Base-by-base conservation (phyloP, 2,797 vertebrate genomes). In the Ispidina lecontei region DNA sequence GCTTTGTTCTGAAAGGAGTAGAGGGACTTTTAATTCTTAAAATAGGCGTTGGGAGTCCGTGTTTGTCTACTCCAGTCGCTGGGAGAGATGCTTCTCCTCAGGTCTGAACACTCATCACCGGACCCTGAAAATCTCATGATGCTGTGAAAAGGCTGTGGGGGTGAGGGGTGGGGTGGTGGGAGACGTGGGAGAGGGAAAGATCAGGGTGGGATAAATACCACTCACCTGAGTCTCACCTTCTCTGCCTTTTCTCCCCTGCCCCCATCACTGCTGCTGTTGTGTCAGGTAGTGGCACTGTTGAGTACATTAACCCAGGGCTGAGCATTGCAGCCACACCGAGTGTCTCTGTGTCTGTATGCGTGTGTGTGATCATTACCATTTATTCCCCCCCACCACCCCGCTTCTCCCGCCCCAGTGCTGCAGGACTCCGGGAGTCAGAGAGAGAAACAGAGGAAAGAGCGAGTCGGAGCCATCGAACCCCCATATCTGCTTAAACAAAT, bases 261-360 rank as follows among this genome's bases (percentile, higher is more conserved):
- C 92, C 94, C 92, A 93, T 96, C 97, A 96, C 85, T 97, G 97
- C 97, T 87, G 96, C 94, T 37, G 96, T 97, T 96, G 97, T 97
- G 97, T 97, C 97, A 96, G 97, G 96, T 84, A 97, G 97, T 95
- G 97, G 97, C 97, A 97, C 97, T 97, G 96, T 97, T 97, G 97
- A 98, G 97, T 97, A 93, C 96, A 93, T 90, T 94, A 97, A 96
- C 84, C 88, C 59, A 75, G 86, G 69, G 69, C 95, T 69, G 86
- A 96, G 93, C 93, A 70, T 9, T 91, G 94, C 91, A 47, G 89
- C 95, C 96, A 91, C 94, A 89, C 60, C 81, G 71, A 60, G 47
- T 25, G 41, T 87, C 87, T 84, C 62, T 35, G 14, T 28, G 26
- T 56, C 33, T 43, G 12, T 35, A 31, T 7, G 22, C 13, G 52